A percentile compares a stretch with the other conserved stretches of the same genome.
Conservation (phyloP, 2,113 vertebrate species). For the Mesembrinibis cayennensis region DNA sequence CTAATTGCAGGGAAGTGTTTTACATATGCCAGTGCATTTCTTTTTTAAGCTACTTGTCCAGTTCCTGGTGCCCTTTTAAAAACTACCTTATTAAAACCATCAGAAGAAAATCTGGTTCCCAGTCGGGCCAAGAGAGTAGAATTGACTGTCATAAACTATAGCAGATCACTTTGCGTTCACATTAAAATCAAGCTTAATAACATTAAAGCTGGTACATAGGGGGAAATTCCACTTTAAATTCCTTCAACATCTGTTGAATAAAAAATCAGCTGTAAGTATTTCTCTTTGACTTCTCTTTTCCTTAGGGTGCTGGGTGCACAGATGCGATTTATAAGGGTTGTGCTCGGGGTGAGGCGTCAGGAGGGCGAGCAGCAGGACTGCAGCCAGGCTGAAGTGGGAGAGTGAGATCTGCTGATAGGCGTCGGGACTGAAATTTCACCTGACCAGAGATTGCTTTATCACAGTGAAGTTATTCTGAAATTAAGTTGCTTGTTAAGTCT, state of each 20-base stretch:
- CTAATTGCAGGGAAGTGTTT: not conserved
- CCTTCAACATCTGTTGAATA: conserved; percentile 14
- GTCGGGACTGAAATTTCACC: not conserved
- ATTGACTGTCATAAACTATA: conserved; percentile 2
- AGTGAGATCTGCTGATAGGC: not conserved
- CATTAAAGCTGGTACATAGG: not conserved
- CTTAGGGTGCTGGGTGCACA: not conserved
- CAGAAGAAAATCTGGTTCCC: not conserved
- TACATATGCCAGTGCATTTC: not conserved
- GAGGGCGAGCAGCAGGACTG: not conserved
- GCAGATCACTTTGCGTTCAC: not conserved
- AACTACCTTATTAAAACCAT: not conserved
- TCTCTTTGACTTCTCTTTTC: not conserved
- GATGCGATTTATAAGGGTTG: not conserved
- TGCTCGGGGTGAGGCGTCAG: not conserved
- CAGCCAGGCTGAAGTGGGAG: not conserved
- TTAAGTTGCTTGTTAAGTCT: not conserved
- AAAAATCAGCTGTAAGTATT: not conserved
- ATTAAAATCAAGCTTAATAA: conserved; percentile 29
- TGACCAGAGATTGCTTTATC: not conserved
- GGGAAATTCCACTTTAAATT: conserved; percentile 32
- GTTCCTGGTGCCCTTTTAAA: not conserved
- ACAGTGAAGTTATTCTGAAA: not conserved
- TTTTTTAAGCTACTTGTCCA: not conserved
- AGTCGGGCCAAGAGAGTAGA: not conserved